phyloP scores from a whole-genome alignment of 2,113 vertebrate genomes.

The rabbit (Oryctolagus cuniculus) region mOryCun1.1 NC_091444.1:54119001-54119500 shows the following conservation, averaged over 20 bases:
- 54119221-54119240: background rate
- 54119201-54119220: background rate
- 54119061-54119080: fast-evolving
- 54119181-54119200: background rate
- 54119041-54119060: background rate
- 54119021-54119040: background rate
- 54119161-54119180: too few species aligned
- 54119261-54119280: background rate
- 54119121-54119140: background rate
- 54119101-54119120: background rate
- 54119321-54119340: fast-evolving
- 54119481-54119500: background rate
- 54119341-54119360: background rate
- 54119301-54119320: background rate
- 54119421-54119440: background rate
- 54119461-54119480: fast-evolving
- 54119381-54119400: background rate
- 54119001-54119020: background rate
- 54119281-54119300: fast-evolving
- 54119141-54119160: background rate
- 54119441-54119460: background rate
- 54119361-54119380: background rate
- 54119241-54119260: too few species aligned
- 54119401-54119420: background rate
- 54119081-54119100: background rate